phyloP scores from a whole-genome alignment of 2,888 invertebrate species.

The Capitulum mitella region DNA sequence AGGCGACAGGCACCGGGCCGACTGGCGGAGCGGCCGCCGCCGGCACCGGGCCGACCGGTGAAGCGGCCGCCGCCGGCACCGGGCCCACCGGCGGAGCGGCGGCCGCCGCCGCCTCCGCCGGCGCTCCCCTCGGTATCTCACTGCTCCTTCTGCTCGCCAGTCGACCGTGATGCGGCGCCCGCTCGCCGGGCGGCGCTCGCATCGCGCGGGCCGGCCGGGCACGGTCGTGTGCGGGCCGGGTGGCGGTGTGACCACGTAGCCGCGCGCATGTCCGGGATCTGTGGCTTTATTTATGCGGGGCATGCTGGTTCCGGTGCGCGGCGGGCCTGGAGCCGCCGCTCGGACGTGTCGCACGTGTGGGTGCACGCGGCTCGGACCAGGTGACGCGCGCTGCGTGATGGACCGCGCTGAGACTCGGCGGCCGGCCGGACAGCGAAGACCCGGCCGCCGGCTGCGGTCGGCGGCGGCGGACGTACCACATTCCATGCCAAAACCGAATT shows the following conservation, averaged over 20 bases:
- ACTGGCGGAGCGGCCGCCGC: background rate
- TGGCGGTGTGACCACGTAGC: background rate
- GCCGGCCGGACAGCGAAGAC: background rate
- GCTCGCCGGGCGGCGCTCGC: background rate
- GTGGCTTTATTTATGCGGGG: conserved; percentile 16
- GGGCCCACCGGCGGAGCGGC: background rate
- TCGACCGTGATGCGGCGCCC: background rate
- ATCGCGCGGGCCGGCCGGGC: background rate
- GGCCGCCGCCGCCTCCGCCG: background rate
- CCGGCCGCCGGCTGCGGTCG: background rate
- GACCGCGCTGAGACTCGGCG: background rate
- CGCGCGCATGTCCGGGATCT: conserved; percentile 18
- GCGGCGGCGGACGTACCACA: background rate
- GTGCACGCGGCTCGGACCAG: background rate
- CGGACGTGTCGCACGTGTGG: background rate
- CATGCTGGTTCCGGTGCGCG: background rate
- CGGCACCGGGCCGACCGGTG: background rate
- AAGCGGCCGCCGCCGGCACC: background rate
- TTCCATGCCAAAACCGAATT: conserved; percentile 5
- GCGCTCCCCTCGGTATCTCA: background rate
- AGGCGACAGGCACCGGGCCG: background rate
- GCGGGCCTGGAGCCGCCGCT: background rate
- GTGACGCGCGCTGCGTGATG: background rate
- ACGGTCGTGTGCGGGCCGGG: background rate
- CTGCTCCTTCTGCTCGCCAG: background rate